phyloP scores from a whole-genome alignment of 1,140 invertebrate species.

The Anastrepha obliqua region DNA sequence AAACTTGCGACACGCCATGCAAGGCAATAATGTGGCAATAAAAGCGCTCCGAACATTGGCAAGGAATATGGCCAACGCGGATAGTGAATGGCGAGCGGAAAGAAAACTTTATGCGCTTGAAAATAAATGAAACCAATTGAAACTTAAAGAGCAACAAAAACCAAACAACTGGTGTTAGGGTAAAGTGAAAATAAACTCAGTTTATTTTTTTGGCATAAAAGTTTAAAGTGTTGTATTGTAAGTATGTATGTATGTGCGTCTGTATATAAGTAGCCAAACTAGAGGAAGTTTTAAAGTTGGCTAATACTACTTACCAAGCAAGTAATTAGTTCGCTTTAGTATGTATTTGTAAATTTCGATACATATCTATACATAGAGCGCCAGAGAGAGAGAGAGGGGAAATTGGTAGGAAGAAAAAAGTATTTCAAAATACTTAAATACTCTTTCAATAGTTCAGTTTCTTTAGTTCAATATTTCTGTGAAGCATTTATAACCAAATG shows the following conservation, averaged over 20 bases:
- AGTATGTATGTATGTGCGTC: background rate
- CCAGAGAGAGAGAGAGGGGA: too few species aligned
- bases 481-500: too few species aligned
- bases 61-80: background rate
- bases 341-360: too few species aligned
- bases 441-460: too few species aligned
- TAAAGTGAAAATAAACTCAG: conserved; percentile 5
- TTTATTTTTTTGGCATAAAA: background rate
- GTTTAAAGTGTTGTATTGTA: background rate
- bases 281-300: too few species aligned
- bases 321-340: too few species aligned
- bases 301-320: too few species aligned
- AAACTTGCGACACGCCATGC: background rate
- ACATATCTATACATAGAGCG: too few species aligned
- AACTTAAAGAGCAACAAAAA: conserved; percentile 5
- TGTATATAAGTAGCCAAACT: background rate
- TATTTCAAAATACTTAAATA: too few species aligned
- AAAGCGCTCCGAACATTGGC: conserved; percentile 26
- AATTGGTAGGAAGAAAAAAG: too few species aligned
- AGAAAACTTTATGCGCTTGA: background rate
- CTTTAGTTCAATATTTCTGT: too few species aligned
- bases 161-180: background rate
- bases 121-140: conserved; percentile 32
- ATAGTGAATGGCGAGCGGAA: conserved; percentile 7
- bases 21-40: background rate